phyloP scores from a whole-genome alignment of 2,888 invertebrate genomes.

The Erebia palarica region DNA sequence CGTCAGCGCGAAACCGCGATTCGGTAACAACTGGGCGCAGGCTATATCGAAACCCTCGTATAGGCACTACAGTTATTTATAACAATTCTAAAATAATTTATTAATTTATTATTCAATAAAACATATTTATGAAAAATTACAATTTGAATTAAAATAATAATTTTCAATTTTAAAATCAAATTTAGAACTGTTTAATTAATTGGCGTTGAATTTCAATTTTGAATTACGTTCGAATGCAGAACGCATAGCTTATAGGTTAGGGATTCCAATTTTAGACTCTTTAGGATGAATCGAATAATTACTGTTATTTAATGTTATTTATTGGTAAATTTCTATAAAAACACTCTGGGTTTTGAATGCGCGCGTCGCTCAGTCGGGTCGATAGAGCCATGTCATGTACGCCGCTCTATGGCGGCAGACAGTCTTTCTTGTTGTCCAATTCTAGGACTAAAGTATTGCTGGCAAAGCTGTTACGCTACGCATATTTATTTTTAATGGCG shows the following conservation, averaged over 20 bases:
- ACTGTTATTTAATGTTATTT: slow-evolving; percentile 38
- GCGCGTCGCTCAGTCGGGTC: slow-evolving; percentile 75
- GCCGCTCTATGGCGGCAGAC: slow-evolving; percentile 73
- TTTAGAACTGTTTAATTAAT: background rate
- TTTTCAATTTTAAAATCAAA: background rate
- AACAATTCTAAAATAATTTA: slow-evolving; percentile 12
- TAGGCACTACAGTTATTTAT: slow-evolving; percentile 53
- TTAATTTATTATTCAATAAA: slow-evolving; percentile 6
- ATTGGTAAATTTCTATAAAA: slow-evolving; percentile 46
- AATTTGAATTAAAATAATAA: background rate
- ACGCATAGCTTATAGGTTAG: background rate
- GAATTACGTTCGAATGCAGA: background rate
- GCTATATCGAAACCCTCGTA: slow-evolving; percentile 54
- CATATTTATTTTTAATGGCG: slow-evolving; percentile 22
- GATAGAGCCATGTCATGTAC: slow-evolving; percentile 74
- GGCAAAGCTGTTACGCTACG: slow-evolving; percentile 35
- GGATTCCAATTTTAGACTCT: slow-evolving; percentile 8
- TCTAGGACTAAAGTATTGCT: slow-evolving; percentile 51
- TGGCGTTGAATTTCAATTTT: background rate
- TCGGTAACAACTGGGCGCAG: slow-evolving; percentile 71
- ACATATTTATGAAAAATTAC: background rate
- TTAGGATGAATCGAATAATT: background rate
- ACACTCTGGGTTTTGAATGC: slow-evolving; percentile 62
- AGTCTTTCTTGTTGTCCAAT: slow-evolving; percentile 73
- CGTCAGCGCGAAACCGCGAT: slow-evolving; percentile 69